Percentiles rank a stretch among this genome's conserved stretches.
Conservation (phyloP, 2,888 invertebrate genomes). For the Meloe dianella region DNA sequence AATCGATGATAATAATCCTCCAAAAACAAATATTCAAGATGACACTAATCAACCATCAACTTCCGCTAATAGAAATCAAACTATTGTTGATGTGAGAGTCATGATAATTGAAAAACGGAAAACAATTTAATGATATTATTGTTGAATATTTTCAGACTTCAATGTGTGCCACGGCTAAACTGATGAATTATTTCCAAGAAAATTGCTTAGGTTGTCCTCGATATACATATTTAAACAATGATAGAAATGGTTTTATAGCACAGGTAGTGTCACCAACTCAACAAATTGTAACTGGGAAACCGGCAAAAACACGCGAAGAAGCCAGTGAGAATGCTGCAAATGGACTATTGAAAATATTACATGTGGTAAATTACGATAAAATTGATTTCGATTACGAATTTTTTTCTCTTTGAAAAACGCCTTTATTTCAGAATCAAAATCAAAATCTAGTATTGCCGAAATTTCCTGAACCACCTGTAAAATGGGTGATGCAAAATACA, state of each 20-base stretch:
- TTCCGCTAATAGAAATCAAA: background rate
- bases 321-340: conserved; percentile 61
- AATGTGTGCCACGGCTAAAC: conserved; percentile 48
- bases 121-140: background rate
- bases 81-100: background rate
- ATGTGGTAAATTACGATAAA: conserved; percentile 37
- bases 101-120: background rate
- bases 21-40: conserved; percentile 4
- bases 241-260: conserved; percentile 54
- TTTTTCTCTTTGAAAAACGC: background rate
- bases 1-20: conserved; percentile 33
- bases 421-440: conserved; percentile 13
- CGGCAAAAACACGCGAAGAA: conserved; percentile 58
- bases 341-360: conserved; percentile 48
- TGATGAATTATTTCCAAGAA: conserved; percentile 59
- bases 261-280: conserved; percentile 61
- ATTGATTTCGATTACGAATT: background rate
- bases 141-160: conserved; percentile 27
- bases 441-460: conserved; percentile 7
- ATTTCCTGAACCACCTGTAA: conserved; percentile 38
- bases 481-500: conserved; percentile 35
- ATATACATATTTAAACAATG: conserved; percentile 59
- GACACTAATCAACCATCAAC: background rate
- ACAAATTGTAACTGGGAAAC: conserved; percentile 59
- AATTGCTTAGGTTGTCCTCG: conserved; percentile 59